Evolutionary conservation across 1,140 invertebrate genomes (phyloP).

Genomic region (Hydropsyche tenuis): DNA sequence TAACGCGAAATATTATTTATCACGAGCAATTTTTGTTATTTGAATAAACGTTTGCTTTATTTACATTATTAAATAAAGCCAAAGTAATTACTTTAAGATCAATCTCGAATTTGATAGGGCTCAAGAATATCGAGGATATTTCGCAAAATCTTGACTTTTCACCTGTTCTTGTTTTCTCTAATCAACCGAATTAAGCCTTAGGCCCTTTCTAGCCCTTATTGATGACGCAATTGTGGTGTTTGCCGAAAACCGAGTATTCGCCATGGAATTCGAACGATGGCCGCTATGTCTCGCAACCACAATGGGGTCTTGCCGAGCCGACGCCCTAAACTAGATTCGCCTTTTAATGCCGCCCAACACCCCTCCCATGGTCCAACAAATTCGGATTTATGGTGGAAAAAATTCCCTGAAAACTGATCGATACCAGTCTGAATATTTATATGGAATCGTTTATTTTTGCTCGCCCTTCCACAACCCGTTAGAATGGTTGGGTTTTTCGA

Average conservation of each 20-base stretch:
- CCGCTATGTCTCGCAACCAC: conserved; percentile 29
- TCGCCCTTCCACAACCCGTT: neutral
- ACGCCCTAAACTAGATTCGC: conserved; percentile 13
- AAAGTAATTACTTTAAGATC: too few species aligned
- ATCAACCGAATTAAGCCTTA: neutral
- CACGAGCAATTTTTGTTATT: too few species aligned
- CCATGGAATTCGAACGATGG: conserved; percentile 22
- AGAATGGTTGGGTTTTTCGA: neutral
- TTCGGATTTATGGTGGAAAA: too few species aligned
- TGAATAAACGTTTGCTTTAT: too few species aligned
- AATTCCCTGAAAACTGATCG: too few species aligned
- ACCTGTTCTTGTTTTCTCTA: too few species aligned
- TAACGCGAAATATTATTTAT: too few species aligned
- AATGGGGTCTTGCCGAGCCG: neutral
- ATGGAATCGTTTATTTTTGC: neutral
- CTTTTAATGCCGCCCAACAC: conserved; percentile 12
- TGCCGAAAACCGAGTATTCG: conserved; percentile 24
- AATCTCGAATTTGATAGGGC: too few species aligned
- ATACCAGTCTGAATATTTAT: neutral
- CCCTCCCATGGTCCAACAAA: too few species aligned
- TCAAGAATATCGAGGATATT: too few species aligned
- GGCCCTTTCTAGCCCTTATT: conserved; percentile 12
- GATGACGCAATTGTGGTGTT: conserved; percentile 35
- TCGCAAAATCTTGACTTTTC: too few species aligned
- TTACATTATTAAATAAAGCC: too few species aligned